Evolutionary conservation across 2,888 invertebrate species (phyloP), one percentile per base, ranked within the genome.

Genomic region (Nomada ruficornis): DNA sequence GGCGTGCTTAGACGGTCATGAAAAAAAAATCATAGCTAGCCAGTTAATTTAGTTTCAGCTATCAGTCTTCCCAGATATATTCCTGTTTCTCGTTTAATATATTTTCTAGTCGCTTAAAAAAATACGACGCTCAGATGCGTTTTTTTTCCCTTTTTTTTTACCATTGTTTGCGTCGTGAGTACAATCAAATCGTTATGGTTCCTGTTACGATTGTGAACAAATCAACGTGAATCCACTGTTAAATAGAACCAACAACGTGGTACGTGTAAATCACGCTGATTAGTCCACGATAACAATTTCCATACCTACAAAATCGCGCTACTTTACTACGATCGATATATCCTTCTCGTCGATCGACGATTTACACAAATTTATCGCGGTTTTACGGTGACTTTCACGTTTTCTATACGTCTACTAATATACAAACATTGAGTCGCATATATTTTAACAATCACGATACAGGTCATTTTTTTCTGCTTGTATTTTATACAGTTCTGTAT

Each of bases 61-160:
- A 84, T 86, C 86, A 86, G 87, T 86, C 87, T 86, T 86, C 69
- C 85, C 83, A 67, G 54, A 65, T 84, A 87, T 81, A 87, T 81
- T 75, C 60, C 75, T 87, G 77, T 73, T 65, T 65, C 29, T 75
- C 62, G 72, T 72, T 80, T 63, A 74, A 57, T 80, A 77, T 82
- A 84, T 54, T 36, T 67, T 63, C 73, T 86, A 85, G 52, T 78
- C n/a, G 71, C 9, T 85, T 81, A 80, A 87, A 82, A 87, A 87
- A 87, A 85, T 81, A 81, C 78, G 69, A 86, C 80, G 52, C 47
- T 44, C 29, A 10, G 15, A 20, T 60, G 20, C 47, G 29, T 29
- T 55, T 44, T 11, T 5, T 36, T 36, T 7, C 0, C 7, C 7
- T 36, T 7, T 36, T 36, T 36, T 36, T 13, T 23, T 50, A 44